These are phyloP conservation scores for Takifugu rubripes DNA, from an alignment of 2,797 vertebrate species.

Conservation along the genomic window DNA sequence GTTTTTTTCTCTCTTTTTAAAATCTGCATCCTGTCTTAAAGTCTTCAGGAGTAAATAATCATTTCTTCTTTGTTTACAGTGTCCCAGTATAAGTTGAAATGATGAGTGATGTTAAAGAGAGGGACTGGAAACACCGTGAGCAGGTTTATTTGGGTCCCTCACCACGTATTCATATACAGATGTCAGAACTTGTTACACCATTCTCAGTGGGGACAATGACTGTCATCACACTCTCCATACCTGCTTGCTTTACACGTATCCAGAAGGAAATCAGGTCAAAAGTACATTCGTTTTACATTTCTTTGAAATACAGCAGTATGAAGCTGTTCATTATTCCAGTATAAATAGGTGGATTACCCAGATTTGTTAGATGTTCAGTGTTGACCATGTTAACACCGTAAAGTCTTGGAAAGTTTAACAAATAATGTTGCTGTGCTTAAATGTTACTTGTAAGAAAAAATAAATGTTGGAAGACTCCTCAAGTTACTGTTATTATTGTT, in stretches of 20 bases:
- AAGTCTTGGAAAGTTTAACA: conserved; percentile 6
- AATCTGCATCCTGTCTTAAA: conserved; percentile 17
- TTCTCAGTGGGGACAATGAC: conserved; percentile 19
- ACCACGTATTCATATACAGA: conserved; percentile 24
- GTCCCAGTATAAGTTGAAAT: conserved; percentile 26
- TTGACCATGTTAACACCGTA: neutral
- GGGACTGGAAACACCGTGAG: conserved; percentile 21
- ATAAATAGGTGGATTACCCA: conserved; percentile 20
- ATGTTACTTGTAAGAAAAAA: conserved; percentile 12
- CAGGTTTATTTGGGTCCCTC: conserved; percentile 17
- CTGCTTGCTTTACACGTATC: conserved; percentile 29
- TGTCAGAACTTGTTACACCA: conserved; percentile 39
- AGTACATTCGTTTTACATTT: conserved; percentile 35
- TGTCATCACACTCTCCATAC: conserved; percentile 19
- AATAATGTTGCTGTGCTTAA: neutral
- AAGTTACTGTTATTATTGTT: neutral
- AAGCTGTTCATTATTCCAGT: conserved; percentile 21
- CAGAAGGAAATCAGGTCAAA: conserved; percentile 35
- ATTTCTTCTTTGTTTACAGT: conserved; percentile 39
- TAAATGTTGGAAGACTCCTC: neutral
- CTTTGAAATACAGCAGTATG: conserved; percentile 35
- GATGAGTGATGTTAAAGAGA: conserved; percentile 16
- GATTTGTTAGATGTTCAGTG: conserved; percentile 12
- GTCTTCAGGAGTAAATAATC: conserved; percentile 37
- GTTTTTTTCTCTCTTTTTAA: neutral